A percentile compares a stretch with the other conserved stretches of the same genome.
These are phyloP conservation scores for Plodia interpunctella DNA, from an alignment of 1,140 invertebrate species.

Conservation along the genomic window DNA sequence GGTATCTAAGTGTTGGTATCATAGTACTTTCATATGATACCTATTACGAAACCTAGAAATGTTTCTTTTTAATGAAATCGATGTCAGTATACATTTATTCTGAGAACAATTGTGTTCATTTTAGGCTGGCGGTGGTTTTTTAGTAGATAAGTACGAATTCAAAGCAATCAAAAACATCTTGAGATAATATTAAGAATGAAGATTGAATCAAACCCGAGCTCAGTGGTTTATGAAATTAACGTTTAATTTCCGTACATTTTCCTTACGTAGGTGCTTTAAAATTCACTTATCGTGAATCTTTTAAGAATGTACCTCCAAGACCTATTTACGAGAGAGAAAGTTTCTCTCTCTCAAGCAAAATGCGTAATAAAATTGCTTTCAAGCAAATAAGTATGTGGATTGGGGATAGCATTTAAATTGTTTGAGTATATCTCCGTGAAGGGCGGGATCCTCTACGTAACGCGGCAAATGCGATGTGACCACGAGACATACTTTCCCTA, in stretches of 20 bases:
- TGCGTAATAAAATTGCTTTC: conserved; percentile 15
- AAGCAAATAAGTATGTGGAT: conserved; percentile 5
- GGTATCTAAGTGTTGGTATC: too few relatives aligned
- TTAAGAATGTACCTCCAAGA: background rate
- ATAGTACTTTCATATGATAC: too few relatives aligned
- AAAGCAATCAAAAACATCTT: background rate
- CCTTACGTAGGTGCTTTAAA: background rate
- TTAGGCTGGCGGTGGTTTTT: background rate
- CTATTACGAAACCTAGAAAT: too few relatives aligned
- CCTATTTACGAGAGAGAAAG: conserved; percentile 1
- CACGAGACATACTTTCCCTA: background rate
- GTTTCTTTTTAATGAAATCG: too few relatives aligned
- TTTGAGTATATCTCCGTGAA: background rate
- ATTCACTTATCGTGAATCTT: conserved; percentile 1
- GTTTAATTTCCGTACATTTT: conserved; percentile 21
- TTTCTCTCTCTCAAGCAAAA: too few relatives aligned
- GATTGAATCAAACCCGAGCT: conserved; percentile 7
- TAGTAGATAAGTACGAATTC: background rate
- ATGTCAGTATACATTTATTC: too few relatives aligned
- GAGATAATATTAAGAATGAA: background rate
- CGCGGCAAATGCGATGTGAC: background rate
- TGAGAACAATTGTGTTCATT: too few relatives aligned
- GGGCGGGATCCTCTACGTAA: background rate
- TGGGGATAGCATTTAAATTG: conserved; percentile 4
- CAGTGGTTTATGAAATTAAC: conserved; percentile 29